Evolutionary conservation across 92 coral and sea anemone species (phyloP), one percentile per base, ranked within the genome.

Genomic region (Isaurus tuberculatus): DNA sequence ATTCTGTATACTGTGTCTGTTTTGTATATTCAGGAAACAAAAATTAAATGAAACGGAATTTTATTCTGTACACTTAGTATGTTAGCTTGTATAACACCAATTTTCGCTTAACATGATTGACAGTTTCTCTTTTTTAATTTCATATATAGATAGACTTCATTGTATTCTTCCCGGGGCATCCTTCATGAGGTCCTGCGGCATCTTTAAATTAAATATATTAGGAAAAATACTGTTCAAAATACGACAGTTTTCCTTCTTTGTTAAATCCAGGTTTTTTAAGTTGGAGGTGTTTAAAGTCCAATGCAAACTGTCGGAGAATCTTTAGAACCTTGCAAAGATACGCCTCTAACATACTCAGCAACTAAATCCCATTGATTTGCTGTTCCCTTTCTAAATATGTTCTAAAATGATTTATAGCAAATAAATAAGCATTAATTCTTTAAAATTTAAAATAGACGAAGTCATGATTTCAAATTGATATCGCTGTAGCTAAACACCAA

Each of bases 321-420:
- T 29, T 79, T 61, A 1, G 28, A 79, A 1, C 28, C 70, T 31
- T 79, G 36, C 20, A 55, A 33, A 51, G 68, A 75, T 14, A 58
- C 66, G 23, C 65, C 66, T 70, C 75, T 34, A 27, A 70, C 43
- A 43, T 70, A 70, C 53, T 70, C 75, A 17, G 75, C 75, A 53
- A 61, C 51, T 79, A 55, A 37, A 34, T 25, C 53, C 33, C 20
- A 26, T 71, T 81, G 49, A 16, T 32, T 14, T 31, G 17, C 61
- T 51, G 29, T 77, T 83, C 51, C 23, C 30, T 58, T 85, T 61
- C 27, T 72, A 79, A n/a, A 75, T n/a, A n/a, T n/a, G n/a, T 89
- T 89, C 60, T 75, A 80, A 85, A 89, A 89, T 89, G 92, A 2
- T 64, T 23, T 26, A 84, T 23, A 11, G 51, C 92, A 84, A 84